Percentiles rank a stretch among this genome's conserved stretches.
Conservation (phyloP, 2,113 vertebrate genomes). For the Pomatorhinus ruficollis region DNA sequence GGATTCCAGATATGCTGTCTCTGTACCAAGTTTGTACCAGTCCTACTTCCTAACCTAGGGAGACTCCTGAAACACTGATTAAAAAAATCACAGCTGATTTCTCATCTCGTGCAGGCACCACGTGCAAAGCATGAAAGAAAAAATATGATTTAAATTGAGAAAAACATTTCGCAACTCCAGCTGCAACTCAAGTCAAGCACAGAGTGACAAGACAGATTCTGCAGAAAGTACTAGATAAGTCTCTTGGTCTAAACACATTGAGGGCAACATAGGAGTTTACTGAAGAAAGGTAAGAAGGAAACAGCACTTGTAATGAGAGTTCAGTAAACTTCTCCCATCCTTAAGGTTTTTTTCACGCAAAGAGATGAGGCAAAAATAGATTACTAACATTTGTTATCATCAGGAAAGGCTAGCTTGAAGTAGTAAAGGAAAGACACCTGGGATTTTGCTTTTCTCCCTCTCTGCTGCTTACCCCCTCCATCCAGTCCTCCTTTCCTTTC, state of each 20-base stretch:
- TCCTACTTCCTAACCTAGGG: background rate
- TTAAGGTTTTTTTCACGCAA: background rate
- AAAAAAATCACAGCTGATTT: background rate
- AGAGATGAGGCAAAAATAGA: background rate
- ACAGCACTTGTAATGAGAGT: background rate
- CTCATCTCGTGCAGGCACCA: background rate
- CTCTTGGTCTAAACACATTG: background rate
- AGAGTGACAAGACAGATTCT: background rate
- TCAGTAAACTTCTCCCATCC: background rate
- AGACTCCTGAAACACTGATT: background rate
- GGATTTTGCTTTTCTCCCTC: background rate
- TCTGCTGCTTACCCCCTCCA: background rate
- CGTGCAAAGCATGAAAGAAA: background rate
- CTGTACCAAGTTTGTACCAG: background rate
- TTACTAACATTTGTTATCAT: background rate
- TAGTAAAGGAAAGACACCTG: background rate
- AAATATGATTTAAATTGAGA: background rate
- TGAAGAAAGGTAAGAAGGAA: background rate
- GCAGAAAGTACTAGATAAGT: background rate
- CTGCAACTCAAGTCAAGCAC: background rate
- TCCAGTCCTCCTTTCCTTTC: background rate
- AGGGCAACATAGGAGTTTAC: background rate
- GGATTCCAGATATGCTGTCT: background rate
- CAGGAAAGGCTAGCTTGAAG: background rate
- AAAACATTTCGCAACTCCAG: background rate